A percentile compares a stretch with the other conserved stretches of the same genome.
phyloP scores from a whole-genome alignment of 2,113 vertebrate species.

The Malurus melanocephalus region DNA sequence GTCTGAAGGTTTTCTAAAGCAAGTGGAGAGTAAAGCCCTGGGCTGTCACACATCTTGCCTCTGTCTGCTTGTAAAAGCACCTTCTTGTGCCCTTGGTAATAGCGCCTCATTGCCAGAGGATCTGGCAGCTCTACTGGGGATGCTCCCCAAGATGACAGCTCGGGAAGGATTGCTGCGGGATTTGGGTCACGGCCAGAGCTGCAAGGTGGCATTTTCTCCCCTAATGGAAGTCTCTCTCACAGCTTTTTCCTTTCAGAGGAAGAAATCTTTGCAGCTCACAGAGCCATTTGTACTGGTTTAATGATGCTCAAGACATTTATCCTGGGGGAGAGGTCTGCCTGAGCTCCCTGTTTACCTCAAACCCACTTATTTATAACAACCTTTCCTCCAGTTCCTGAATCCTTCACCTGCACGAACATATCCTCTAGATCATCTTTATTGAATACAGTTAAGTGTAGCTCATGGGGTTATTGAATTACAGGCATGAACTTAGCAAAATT shows the following conservation, averaged over 20 bases:
- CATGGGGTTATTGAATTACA: constrained; percentile 51
- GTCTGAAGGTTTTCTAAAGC: background rate
- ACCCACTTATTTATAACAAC: constrained; percentile 42
- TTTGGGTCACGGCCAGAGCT: background rate
- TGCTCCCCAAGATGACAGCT: background rate
- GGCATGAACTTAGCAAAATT: constrained; percentile 48
- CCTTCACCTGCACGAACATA: constrained; percentile 19
- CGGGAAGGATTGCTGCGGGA: background rate
- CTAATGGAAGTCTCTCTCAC: constrained; percentile 8
- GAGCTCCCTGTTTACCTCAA: constrained; percentile 35
- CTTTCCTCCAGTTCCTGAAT: constrained; percentile 41
- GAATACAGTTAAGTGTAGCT: constrained; percentile 52
- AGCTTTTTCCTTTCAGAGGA: constrained; percentile 29
- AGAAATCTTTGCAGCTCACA: background rate
- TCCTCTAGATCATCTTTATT: constrained; percentile 62
- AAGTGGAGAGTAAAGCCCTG: background rate
- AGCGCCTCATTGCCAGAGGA: background rate
- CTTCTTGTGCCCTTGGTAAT: background rate
- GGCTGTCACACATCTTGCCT: background rate
- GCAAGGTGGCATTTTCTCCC: background rate
- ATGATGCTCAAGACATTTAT: constrained; percentile 31
- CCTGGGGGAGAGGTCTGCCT: constrained; percentile 9
- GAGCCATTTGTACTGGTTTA: constrained; percentile 26
- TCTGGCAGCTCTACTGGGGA: background rate
- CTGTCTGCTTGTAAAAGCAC: background rate